Conservation (phyloP, 2,113 vertebrate species). For the Gopherus flavomarginatus region DNA sequence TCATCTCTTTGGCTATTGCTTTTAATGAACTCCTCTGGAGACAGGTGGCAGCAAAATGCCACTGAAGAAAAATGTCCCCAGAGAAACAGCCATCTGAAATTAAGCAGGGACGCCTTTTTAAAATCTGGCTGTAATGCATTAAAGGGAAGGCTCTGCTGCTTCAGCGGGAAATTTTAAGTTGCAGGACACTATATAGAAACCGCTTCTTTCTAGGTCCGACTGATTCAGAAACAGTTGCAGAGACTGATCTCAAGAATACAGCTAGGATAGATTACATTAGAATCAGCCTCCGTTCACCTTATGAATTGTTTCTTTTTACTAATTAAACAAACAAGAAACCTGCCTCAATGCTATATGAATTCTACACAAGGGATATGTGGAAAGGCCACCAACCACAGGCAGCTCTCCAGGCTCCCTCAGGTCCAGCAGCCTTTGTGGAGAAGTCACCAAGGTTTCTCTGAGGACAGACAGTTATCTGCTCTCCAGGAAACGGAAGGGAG, state of each 20-base stretch:
- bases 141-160: background rate
- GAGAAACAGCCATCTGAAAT: background rate
- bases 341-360: background rate
- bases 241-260: background rate
- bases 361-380: background rate
- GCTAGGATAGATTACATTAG: background rate
- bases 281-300: background rate
- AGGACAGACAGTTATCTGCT: background rate
- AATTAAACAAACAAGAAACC: background rate
- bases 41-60: constrained; percentile 24
- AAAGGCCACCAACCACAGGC: background rate
- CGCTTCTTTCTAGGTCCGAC: background rate
- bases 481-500: background rate
- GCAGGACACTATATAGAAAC: background rate
- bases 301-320: background rate
- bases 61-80: background rate
- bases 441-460: background rate
- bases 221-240: background rate
- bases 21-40: constrained; percentile 3
- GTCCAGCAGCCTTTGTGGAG: background rate
- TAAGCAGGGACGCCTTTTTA: background rate
- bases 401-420: background rate
- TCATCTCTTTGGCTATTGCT: background rate
- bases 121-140: background rate
- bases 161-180: background rate